Evolutionary conservation across 2,888 invertebrate species (phyloP).

Genomic region (Listrodromus nycthemerus): DNA sequence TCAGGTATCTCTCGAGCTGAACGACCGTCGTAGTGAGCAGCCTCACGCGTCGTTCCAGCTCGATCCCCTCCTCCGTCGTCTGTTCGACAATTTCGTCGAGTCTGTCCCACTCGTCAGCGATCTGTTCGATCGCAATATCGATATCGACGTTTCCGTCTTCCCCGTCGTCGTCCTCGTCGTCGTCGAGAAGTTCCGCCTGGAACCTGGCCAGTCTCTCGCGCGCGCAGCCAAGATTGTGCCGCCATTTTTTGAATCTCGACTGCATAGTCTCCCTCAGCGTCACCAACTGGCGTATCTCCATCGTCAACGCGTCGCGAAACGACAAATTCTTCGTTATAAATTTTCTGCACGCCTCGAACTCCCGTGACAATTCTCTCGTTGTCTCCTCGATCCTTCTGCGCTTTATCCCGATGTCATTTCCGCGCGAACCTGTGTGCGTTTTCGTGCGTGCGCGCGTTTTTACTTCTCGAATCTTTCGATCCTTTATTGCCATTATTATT

Average conservation of each 20-base stretch:
- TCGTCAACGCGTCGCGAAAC: not conserved
- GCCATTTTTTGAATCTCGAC: constrained; percentile 8
- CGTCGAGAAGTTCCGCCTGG: not conserved
- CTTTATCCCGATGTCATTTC: not conserved
- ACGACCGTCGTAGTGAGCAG: not conserved
- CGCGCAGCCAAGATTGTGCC: not conserved
- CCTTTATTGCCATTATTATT: not conserved
- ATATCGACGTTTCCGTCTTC: not conserved
- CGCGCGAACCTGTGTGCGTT: not conserved
- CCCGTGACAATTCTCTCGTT: not conserved
- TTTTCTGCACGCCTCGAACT: not conserved
- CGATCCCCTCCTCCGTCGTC: not conserved
- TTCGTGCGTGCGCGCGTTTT: not conserved
- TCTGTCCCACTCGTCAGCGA: not conserved
- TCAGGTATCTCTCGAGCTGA: not conserved
- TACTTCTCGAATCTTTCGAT: not conserved
- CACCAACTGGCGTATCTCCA: not conserved
- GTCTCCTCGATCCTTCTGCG: not conserved
- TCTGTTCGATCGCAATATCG: not conserved
- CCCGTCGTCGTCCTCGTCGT: not conserved
- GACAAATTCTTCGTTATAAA: not conserved
- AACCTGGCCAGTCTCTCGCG: not conserved
- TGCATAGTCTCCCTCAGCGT: not conserved
- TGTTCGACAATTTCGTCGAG: not conserved
- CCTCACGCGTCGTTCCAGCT: not conserved